phyloP scores from a whole-genome alignment of 2,888 invertebrate genomes.

The Drosophila aldrichi region DNA sequence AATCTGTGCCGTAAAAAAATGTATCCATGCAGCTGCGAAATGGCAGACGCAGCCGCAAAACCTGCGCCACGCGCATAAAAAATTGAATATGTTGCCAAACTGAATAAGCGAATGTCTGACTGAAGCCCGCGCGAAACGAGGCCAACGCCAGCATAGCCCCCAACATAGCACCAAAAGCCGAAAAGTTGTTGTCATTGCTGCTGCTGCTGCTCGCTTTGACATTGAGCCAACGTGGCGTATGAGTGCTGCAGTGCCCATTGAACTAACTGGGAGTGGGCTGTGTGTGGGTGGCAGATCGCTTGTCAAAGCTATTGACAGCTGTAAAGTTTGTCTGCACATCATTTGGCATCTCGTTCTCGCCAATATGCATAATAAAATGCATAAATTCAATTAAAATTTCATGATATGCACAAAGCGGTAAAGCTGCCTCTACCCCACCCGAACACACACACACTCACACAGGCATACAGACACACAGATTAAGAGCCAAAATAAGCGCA shows the following conservation, averaged over 20 bases:
- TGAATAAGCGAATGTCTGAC: slow-evolving; percentile 42
- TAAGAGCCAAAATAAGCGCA: slow-evolving; percentile 46
- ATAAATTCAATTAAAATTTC: slow-evolving; percentile 78
- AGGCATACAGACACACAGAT: background rate
- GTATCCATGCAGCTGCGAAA: slow-evolving; percentile 22
- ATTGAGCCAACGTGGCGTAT: slow-evolving; percentile 61
- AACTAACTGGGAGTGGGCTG: background rate
- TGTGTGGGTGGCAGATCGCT: background rate
- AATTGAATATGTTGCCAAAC: slow-evolving; percentile 58
- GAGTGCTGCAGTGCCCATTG: slow-evolving; percentile 38
- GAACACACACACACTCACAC: no score
- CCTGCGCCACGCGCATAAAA: slow-evolving; percentile 50
- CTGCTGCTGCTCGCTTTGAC: slow-evolving; percentile 39
- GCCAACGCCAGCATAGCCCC: slow-evolving; percentile 7
- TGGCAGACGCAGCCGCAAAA: slow-evolving; percentile 31
- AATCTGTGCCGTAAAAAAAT: slow-evolving; percentile 47
- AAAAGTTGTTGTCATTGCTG: slow-evolving; percentile 66
- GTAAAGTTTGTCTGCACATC: slow-evolving; percentile 65
- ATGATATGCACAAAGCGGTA: slow-evolving; percentile 70
- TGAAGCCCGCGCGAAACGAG: slow-evolving; percentile 36
- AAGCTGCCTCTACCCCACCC: slow-evolving; percentile 6
- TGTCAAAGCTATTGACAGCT: slow-evolving; percentile 76
- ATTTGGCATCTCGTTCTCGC: slow-evolving; percentile 35
- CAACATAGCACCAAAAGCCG: slow-evolving; percentile 52
- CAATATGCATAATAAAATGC: slow-evolving; percentile 71